Evolutionary conservation across 2,113 vertebrate genomes (phyloP).

Genomic region (Alexandromys fortis): DNA sequence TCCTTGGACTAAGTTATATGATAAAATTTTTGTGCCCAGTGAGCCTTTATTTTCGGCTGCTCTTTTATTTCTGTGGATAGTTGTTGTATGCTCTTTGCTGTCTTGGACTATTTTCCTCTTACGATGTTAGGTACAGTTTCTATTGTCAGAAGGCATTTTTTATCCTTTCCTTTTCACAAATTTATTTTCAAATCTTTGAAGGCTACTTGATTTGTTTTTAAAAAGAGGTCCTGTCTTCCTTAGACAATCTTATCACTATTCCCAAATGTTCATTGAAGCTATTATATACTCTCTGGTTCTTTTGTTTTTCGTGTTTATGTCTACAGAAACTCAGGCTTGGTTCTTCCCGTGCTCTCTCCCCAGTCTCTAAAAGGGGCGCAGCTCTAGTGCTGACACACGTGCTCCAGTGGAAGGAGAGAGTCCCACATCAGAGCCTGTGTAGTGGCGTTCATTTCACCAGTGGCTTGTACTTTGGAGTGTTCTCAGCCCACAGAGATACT

Average conservation of each 20-base stretch:
- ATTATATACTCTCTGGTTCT: neutral
- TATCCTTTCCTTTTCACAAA: neutral
- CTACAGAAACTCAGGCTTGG: neutral
- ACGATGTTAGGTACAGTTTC: neutral
- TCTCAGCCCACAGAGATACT: neutral
- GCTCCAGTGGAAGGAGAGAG: neutral
- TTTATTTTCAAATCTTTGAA: neutral
- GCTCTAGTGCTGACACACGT: neutral
- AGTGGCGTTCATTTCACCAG: neutral
- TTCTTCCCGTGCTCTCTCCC: neutral
- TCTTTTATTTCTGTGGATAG: neutral
- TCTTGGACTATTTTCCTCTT: neutral
- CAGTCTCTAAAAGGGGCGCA: too few species aligned
- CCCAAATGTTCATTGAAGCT: neutral
- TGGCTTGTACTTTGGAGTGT: too few species aligned
- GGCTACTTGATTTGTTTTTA: neutral
- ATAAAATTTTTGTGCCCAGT: neutral
- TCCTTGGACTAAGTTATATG: neutral
- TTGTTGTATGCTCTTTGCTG: neutral
- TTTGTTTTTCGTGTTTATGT: neutral
- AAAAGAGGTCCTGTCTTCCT: neutral
- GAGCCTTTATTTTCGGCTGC: neutral
- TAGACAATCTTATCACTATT: rapidly evolving
- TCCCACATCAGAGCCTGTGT: too few species aligned
- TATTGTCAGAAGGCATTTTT: neutral